These are phyloP conservation scores for Rhabdornis inornatus DNA, from an alignment of 2,113 vertebrate genomes.

Conservation along the genomic window DNA sequence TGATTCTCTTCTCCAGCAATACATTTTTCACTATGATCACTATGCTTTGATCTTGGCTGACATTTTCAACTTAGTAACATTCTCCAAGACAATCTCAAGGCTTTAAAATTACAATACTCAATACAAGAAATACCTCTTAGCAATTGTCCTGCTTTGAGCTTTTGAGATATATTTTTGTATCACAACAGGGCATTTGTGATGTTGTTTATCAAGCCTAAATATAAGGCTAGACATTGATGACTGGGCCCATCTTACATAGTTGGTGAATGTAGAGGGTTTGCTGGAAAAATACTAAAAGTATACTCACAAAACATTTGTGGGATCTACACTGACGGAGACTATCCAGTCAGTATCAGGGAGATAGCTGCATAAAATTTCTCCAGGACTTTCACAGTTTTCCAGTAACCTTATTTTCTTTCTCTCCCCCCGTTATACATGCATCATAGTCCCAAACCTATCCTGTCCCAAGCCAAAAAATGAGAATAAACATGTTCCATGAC, in stretches of 20 bases:
- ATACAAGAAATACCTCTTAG: slow-evolving; percentile 60
- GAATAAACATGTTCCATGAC: background rate
- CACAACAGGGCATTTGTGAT: background rate
- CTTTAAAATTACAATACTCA: slow-evolving; percentile 65
- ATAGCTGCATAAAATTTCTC: background rate
- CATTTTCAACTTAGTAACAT: slow-evolving; percentile 58
- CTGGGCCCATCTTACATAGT: background rate
- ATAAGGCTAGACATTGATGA: background rate
- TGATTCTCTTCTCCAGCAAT: slow-evolving; percentile 12
- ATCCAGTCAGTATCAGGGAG: background rate
- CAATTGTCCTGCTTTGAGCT: slow-evolving; percentile 33
- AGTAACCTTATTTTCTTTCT: background rate
- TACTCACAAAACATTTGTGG: background rate
- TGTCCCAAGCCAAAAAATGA: background rate
- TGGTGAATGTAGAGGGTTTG: background rate
- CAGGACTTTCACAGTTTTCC: background rate
- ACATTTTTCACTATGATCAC: slow-evolving; percentile 1
- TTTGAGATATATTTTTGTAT: slow-evolving; percentile 44
- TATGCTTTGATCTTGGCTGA: slow-evolving; percentile 39
- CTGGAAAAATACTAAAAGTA: background rate
- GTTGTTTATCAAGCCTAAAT: background rate
- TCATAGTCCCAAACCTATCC: background rate
- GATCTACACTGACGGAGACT: background rate
- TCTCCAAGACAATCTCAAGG: slow-evolving; percentile 47
- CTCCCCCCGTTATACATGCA: background rate